Percentiles rank a stretch among this genome's conserved stretches.
These are phyloP conservation scores for Pterostichus madidus DNA, from an alignment of 2,888 invertebrate genomes.

Conservation along the genomic window DNA sequence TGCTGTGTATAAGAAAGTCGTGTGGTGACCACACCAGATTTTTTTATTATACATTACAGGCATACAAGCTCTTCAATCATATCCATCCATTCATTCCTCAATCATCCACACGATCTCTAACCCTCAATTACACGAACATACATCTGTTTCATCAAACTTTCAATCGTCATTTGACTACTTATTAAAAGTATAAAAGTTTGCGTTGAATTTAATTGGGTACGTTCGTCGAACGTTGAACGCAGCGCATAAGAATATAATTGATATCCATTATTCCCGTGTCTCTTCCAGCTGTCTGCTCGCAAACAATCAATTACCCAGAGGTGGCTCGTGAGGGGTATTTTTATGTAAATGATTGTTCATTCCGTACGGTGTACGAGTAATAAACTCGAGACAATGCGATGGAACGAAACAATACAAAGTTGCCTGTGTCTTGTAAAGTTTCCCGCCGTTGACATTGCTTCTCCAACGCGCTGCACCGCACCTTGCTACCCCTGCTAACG, in stretches of 20 bases:
- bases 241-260: neutral
- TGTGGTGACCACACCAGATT: too few relatives aligned
- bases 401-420: constrained; percentile 21
- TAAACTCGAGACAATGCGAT: neutral
- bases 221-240: too few relatives aligned
- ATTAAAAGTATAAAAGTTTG: neutral
- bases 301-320: constrained; percentile 13
- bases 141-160: too few relatives aligned
- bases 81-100: too few relatives aligned
- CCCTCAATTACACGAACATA: too few relatives aligned
- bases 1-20: too few relatives aligned
- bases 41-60: too few relatives aligned
- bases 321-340: neutral
- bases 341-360: constrained; percentile 23
- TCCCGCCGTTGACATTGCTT: neutral
- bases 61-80: too few relatives aligned
- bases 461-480: too few relatives aligned
- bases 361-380: neutral
- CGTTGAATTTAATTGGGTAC: neutral
- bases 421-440: constrained; percentile 1
- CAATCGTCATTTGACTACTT: too few relatives aligned
- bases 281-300: constrained; percentile 8
- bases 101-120: too few relatives aligned
- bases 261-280: constrained; percentile 6
- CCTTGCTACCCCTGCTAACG: too few relatives aligned